These are phyloP conservation scores for Neogobius melanostomus DNA, from an alignment of 2,113 vertebrate species.

Conservation along the genomic window DNA sequence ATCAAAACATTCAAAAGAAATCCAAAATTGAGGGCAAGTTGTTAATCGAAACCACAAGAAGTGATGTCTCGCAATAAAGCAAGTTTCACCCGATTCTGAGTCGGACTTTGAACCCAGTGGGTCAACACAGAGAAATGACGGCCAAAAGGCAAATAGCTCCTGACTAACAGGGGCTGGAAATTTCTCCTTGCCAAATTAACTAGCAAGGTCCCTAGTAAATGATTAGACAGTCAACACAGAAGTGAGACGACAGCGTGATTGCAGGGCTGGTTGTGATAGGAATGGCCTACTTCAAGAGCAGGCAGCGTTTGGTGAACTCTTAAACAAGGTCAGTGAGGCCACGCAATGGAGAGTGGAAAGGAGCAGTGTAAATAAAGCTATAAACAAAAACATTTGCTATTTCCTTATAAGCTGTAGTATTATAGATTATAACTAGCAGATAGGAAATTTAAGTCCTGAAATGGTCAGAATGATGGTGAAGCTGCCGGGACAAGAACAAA, in stretches of 20 bases:
- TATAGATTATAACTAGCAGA: too few species aligned
- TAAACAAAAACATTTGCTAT: too few species aligned
- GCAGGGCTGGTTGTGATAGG: constrained; percentile 25
- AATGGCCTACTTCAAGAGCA: constrained; percentile 5
- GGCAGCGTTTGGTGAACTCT: constrained; percentile 1
- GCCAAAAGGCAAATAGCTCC: constrained; percentile 27
- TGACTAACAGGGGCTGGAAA: constrained; percentile 44
- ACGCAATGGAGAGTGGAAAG: not conserved
- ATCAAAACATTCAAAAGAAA: constrained; percentile 45
- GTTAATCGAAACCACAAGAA: constrained; percentile 28
- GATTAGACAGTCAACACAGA: constrained; percentile 65
- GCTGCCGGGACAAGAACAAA: too few species aligned
- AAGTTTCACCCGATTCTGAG: constrained; percentile 16
- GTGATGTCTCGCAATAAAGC: not conserved
- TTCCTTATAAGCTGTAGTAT: too few species aligned
- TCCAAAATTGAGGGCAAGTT: constrained; percentile 46
- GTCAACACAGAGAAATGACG: constrained; percentile 36
- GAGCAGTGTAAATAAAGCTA: not conserved
- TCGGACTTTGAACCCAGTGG: constrained; percentile 64
- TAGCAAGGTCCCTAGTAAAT: constrained; percentile 73
- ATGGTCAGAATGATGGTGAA: too few species aligned
- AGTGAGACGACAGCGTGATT: constrained; percentile 38
- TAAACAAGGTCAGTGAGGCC: constrained; percentile 4
- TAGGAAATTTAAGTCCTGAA: too few species aligned
- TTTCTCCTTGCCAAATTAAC: constrained; percentile 38